Conservation (phyloP, 2,797 vertebrate genomes). For the Myoxocephalus aenaeus region DNA sequence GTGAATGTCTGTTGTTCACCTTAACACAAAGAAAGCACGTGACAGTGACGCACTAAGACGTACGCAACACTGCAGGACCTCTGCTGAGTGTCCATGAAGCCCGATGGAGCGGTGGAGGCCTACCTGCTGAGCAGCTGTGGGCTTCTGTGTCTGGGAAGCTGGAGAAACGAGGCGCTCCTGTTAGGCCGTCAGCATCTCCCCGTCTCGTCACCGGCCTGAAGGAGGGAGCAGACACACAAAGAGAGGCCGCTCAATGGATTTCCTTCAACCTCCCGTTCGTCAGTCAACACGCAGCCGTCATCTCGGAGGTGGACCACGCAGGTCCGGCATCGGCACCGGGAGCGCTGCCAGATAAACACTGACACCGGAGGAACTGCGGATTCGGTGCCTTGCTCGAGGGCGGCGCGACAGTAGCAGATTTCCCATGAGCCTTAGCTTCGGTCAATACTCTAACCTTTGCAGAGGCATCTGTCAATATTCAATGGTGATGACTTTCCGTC, state of each 20-base stretch:
- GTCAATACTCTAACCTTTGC: constrained; percentile 38
- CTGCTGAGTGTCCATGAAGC: not conserved
- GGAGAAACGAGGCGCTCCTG: constrained; percentile 5
- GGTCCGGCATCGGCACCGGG: not conserved
- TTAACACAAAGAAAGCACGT: not conserved
- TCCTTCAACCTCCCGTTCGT: not conserved
- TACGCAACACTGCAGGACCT: not conserved
- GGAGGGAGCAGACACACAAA: constrained; percentile 27
- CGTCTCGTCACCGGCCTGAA: constrained; percentile 20
- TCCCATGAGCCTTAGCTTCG: constrained; percentile 22
- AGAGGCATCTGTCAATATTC: constrained; percentile 33
- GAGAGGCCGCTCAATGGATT: not conserved
- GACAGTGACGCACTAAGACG: not conserved
- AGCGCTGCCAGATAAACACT: not conserved
- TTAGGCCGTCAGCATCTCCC: constrained; percentile 44
- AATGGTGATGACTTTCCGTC: constrained; percentile 14
- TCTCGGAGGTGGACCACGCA: not conserved
- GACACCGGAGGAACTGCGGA: not conserved
- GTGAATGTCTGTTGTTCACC: not conserved
- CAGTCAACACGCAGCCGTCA: not conserved
- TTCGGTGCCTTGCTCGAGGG: constrained; percentile 21
- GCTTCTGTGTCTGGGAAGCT: constrained; percentile 10
- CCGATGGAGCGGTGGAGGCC: not conserved
- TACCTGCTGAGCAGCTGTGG: constrained; percentile 39
- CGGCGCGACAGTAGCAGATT: constrained; percentile 4